phyloP scores from a whole-genome alignment of 2,113 vertebrate genomes.

The Oxyura jamaicensis region DNA sequence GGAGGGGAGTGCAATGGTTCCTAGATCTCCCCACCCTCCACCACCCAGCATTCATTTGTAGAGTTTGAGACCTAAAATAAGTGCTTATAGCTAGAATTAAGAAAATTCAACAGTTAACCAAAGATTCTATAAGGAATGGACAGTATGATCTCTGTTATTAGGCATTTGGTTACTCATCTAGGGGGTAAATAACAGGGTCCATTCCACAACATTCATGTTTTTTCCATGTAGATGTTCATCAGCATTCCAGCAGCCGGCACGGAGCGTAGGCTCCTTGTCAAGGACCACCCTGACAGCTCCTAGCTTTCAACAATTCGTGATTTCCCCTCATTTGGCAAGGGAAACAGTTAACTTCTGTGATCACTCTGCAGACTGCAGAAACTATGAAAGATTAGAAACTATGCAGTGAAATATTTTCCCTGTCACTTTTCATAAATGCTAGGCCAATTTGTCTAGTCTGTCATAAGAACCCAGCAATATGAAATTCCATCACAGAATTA shows the following conservation, averaged over 20 bases:
- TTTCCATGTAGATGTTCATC: too few relatives aligned
- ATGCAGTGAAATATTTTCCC: neutral
- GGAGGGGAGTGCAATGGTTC: neutral
- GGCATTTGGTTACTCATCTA: neutral
- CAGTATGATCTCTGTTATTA: neutral
- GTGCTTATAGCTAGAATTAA: neutral
- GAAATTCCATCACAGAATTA: neutral
- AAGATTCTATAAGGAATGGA: neutral
- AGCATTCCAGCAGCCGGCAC: accelerated
- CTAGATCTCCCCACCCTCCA: too few relatives aligned
- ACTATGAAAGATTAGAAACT: neutral
- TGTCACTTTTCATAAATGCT: neutral
- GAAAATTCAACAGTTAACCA: neutral
- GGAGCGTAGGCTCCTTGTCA: neutral
- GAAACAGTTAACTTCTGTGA: neutral
- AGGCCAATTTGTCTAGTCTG: neutral
- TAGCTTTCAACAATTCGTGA: neutral
- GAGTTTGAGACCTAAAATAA: neutral
- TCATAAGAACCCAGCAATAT: neutral
- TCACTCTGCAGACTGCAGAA: neutral
- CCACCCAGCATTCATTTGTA: neutral
- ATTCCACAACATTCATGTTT: neutral
- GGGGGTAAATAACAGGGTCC: neutral
- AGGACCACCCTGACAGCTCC: neutral
- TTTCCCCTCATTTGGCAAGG: neutral